Conservation (phyloP, 2,113 vertebrate genomes). For the Eulacestoma nigropectus region DNA sequence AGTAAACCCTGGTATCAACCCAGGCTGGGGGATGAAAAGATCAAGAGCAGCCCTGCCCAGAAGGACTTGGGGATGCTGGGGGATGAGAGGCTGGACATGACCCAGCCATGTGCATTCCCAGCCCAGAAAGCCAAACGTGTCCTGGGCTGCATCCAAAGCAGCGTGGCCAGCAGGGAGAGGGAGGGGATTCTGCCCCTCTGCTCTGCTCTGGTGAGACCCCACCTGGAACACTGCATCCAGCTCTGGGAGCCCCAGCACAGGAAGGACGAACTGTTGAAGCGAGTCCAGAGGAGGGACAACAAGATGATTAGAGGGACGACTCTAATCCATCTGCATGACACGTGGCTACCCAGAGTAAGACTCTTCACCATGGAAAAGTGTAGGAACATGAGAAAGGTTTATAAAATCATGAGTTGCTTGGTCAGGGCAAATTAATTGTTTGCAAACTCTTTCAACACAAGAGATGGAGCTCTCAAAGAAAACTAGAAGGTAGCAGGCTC, state of each 20-base stretch:
- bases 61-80: neutral
- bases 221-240: neutral
- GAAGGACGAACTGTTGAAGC: fast-evolving
- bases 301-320: neutral
- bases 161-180: fast-evolving
- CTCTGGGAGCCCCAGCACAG: neutral
- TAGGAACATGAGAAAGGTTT: neutral
- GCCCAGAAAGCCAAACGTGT: fast-evolving
- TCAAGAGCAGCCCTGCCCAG: neutral
- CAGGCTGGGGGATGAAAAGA: neutral
- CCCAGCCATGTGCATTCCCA: neutral
- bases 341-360: neutral
- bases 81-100: neutral
- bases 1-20: fast-evolving
- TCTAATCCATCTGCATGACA: neutral
- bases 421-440: neutral
- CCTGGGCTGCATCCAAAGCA: neutral
- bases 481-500: neutral
- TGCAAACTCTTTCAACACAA: neutral
- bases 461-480: neutral
- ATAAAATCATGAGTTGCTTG: neutral
- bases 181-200: neutral
- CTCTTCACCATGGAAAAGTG: neutral
- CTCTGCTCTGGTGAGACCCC: neutral
- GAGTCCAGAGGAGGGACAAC: fast-evolving